Percentiles rank a stretch among this genome's conserved stretches.
Evolutionary conservation across 2,797 vertebrate species (phyloP).

Genomic region (Cyprinodon diabolis): DNA sequence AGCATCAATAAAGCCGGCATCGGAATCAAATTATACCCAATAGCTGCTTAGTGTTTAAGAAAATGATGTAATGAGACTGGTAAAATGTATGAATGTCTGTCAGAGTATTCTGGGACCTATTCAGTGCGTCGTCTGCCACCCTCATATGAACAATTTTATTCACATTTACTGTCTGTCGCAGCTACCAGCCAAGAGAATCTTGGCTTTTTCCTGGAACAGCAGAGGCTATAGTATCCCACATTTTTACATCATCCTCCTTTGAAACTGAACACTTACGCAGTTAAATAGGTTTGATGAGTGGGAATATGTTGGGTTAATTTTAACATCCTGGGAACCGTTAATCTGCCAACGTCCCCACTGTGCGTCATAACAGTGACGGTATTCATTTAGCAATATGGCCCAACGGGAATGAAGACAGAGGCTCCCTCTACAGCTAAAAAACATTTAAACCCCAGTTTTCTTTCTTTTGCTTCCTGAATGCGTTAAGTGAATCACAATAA

Average conservation of each 20-base stretch:
- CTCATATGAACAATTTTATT: constrained; percentile 30
- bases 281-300: constrained; percentile 43
- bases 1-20: neutral
- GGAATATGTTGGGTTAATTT: constrained; percentile 55
- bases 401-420: constrained; percentile 12
- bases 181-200: constrained; percentile 39
- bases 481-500: neutral
- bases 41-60: neutral
- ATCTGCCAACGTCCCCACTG: constrained; percentile 41
- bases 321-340: constrained; percentile 44
- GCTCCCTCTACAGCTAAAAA: neutral
- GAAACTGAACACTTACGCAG: constrained; percentile 58
- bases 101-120: constrained; percentile 7
- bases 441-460: neutral
- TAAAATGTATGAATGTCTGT: constrained; percentile 18
- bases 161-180: constrained; percentile 42
- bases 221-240: constrained; percentile 49
- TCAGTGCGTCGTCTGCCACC: constrained; percentile 26
- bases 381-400: constrained; percentile 17
- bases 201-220: constrained; percentile 30
- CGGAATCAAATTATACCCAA: neutral
- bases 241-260: constrained; percentile 60
- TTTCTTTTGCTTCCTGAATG: neutral
- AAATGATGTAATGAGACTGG: neutral
- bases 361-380: constrained; percentile 63